phyloP scores from a whole-genome alignment of 53 echinoderm and acorn worm genomes.

The Arbacia lixula region DNA sequence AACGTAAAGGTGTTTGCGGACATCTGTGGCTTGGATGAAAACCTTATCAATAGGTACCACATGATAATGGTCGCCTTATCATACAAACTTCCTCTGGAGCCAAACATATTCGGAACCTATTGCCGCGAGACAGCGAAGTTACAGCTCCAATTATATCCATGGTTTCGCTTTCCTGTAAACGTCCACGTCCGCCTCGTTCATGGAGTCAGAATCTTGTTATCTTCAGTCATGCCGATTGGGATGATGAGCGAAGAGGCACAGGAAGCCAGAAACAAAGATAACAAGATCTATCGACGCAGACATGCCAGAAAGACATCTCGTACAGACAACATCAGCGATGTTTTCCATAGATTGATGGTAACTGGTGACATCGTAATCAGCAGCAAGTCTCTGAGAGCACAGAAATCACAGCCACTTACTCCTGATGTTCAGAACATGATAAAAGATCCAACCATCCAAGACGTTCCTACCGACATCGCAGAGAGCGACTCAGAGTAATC shows the following conservation, averaged over 20 bases:
- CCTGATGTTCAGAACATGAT: too few relatives aligned
- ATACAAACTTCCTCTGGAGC: conserved; percentile 55
- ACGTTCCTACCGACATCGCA: too few relatives aligned
- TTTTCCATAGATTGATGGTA: conserved; percentile 53
- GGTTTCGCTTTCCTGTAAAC: conserved; percentile 37
- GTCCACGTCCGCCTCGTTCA: conserved; percentile 41
- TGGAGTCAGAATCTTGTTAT: conserved; percentile 16
- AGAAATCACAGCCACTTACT: too few relatives aligned
- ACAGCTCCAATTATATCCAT: too few relatives aligned
- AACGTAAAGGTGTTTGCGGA: conserved; percentile 41
- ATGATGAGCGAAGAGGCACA: conserved; percentile 59
- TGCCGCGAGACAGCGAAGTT: conserved; percentile 40
- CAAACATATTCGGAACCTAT: conserved; percentile 29
- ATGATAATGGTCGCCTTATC: too few relatives aligned
- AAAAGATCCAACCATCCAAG: too few relatives aligned
- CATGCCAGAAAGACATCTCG: conserved; percentile 26
- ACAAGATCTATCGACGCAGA: conserved; percentile 31
- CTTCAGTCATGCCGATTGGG: conserved; percentile 39
- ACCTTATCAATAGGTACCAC: conserved; percentile 35
- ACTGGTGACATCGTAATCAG: conserved; percentile 57
- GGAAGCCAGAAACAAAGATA: conserved; percentile 52
- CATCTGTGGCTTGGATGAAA: conserved; percentile 50
- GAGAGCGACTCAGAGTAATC: too few relatives aligned
- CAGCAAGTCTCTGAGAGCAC: conserved; percentile 3
- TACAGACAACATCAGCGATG: conserved; percentile 39